Conservation (phyloP, 2,888 invertebrate genomes). For the Plemyria rubiginata region DNA sequence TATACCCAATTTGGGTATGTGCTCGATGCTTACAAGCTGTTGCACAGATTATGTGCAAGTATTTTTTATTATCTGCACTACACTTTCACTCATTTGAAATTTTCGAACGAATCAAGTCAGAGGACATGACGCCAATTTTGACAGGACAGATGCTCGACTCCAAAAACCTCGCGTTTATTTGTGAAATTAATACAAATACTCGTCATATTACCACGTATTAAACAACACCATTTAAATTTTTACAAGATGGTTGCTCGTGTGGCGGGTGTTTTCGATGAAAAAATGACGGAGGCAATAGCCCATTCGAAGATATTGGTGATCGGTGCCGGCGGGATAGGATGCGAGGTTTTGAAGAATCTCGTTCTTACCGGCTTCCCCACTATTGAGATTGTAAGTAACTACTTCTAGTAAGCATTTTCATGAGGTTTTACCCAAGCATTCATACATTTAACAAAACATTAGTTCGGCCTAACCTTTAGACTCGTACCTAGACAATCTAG, state of each 20-base stretch:
- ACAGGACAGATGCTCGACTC: constrained; percentile 53
- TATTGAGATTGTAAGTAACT: constrained; percentile 94
- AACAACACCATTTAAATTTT: constrained; percentile 34
- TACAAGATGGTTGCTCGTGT: constrained; percentile 87
- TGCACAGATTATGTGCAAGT: not conserved
- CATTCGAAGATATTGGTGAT: constrained; percentile 93
- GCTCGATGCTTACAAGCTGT: no score
- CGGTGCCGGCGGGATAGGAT: constrained; percentile 99
- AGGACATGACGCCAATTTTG: constrained; percentile 69
- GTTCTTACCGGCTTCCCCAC: constrained; percentile 96
- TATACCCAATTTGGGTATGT: no score
- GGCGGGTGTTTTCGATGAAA: constrained; percentile 87
- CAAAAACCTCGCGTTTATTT: constrained; percentile 43
- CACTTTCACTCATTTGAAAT: not conserved
- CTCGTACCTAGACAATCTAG: no score
- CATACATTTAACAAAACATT: constrained; percentile 1
- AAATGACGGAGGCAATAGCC: constrained; percentile 87
- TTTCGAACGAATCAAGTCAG: not conserved
- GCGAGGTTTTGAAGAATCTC: constrained; percentile 98
- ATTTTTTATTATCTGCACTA: not conserved
- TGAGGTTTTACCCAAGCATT: constrained; percentile 2
- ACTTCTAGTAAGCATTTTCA: constrained; percentile 5
- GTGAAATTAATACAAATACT: constrained; percentile 46
- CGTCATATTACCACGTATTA: constrained; percentile 37
- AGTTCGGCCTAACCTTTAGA: constrained; percentile 11